Base-by-base conservation (phyloP, 2,888 invertebrate species). In the Scrobipalpa atriplicella region DNA sequence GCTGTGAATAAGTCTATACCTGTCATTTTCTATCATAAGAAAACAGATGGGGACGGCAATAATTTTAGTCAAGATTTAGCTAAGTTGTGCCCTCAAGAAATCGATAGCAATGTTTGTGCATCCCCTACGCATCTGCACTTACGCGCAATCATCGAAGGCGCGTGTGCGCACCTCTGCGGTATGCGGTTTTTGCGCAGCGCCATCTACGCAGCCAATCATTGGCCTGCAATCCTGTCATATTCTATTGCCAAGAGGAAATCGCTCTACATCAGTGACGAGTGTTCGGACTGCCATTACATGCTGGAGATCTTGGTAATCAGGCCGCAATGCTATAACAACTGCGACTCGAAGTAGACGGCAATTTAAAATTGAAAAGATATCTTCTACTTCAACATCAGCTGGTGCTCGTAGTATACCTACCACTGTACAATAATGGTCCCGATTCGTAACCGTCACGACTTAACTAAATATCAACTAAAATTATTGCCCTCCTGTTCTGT, bases 151-250 rank as follows among this genome's bases (percentile, higher is more conserved):
- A 70, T 51, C 73, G 72, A 68, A 72, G 74, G 52, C 68, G 75
- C 79, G 76, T 77, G 78, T 77, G 79, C 79, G 70, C 73, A 70
- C 68, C 71, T 68, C 73, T 73, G 80, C 72, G 84, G 84, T 78
- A 84, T 86, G 86, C 75, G 82, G 85, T 84, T 90, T 89, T 87
- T 89, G 63, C 63, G 63, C 63, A 75, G 73, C 77, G 73, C 74
- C 79, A 82, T 82, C 81, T 83, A 76, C 75, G 72, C 70, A 76
- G 77, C 75, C 79, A 73, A 74, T 80, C 76, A 80, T 83, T 79
- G 81, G 75, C 76, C 74, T 72, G 62, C 62, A 51, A 62, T 63
- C 63, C 52, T 63, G 63, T 63, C 63, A 63, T 71, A 70, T 71
- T 58, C 38, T 58, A 66, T 63, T 63, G 62, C 18, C 18, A 18